Conservation (phyloP, 2,888 invertebrate species). For the Dione juno region DNA sequence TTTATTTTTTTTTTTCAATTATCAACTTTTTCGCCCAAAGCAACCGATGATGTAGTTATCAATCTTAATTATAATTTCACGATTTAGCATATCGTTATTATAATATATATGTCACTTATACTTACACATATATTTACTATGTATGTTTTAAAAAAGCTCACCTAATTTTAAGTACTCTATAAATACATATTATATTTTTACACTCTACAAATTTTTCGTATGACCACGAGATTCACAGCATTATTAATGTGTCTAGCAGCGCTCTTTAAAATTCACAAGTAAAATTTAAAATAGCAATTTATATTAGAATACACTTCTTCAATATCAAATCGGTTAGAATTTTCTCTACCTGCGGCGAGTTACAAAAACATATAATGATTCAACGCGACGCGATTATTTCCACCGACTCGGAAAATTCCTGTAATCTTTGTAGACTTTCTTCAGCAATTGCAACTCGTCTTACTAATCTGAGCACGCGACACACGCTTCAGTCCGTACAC, state of each 20-base stretch:
- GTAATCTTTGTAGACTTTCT: constrained; percentile 77
- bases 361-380: constrained; percentile 77
- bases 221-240: constrained; percentile 14
- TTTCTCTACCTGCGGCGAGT: constrained; percentile 63
- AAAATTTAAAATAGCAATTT: constrained; percentile 42
- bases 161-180: not conserved
- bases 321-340: constrained; percentile 51
- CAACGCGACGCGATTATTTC: constrained; percentile 76
- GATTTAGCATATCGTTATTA: not conserved
- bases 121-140: not conserved
- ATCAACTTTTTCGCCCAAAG: constrained; percentile 25
- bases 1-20: constrained; percentile 35
- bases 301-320: constrained; percentile 42
- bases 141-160: not conserved
- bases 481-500: constrained; percentile 50
- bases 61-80: not conserved
- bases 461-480: constrained; percentile 62
- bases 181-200: not conserved
- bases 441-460: constrained; percentile 62
- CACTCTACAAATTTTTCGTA: not conserved
- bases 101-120: not conserved
- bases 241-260: constrained; percentile 32
- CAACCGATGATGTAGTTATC: not conserved
- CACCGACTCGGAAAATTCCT: constrained; percentile 82
- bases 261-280: constrained; percentile 32